Conservation (phyloP, 2,888 invertebrate species). For the Falcaria lacertinaria region DNA sequence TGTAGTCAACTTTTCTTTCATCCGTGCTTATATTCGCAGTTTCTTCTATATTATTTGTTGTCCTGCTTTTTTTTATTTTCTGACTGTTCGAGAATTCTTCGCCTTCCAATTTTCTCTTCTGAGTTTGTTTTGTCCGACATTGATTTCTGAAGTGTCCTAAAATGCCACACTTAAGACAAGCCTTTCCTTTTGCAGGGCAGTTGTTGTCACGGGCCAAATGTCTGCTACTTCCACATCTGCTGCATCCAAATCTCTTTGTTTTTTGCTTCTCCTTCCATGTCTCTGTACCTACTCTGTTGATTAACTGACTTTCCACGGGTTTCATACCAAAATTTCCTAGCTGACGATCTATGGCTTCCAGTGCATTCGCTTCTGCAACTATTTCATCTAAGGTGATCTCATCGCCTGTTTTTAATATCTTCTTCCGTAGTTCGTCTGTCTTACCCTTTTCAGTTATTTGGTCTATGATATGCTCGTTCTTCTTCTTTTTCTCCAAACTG, state of each 20-base stretch:
- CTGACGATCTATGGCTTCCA: constrained; percentile 5
- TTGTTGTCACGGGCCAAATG: constrained; percentile 4
- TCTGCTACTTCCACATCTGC: constrained; percentile 5
- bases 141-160: constrained; percentile 1
- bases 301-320: background rate
- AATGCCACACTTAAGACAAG: constrained; percentile 3
- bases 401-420: constrained; percentile 13
- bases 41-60: background rate
- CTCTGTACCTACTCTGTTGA: background rate
- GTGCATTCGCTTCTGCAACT: constrained; percentile 11
- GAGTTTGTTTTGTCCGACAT: constrained; percentile 2
- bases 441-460: constrained; percentile 19
- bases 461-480: constrained; percentile 20
- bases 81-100: background rate
- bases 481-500: constrained; percentile 8
- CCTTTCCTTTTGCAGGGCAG: constrained; percentile 11
- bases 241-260: constrained; percentile 3
- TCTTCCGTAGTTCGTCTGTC: constrained; percentile 14
- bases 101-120: background rate
- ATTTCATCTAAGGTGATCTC: constrained; percentile 7
- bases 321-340: constrained; percentile 3
- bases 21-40: background rate
- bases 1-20: constrained; percentile 3
- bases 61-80: background rate
- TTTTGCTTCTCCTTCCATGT: background rate